Conservation (phyloP, 1,140 invertebrate genomes). For the Camponotus pennsylvanicus region DNA sequence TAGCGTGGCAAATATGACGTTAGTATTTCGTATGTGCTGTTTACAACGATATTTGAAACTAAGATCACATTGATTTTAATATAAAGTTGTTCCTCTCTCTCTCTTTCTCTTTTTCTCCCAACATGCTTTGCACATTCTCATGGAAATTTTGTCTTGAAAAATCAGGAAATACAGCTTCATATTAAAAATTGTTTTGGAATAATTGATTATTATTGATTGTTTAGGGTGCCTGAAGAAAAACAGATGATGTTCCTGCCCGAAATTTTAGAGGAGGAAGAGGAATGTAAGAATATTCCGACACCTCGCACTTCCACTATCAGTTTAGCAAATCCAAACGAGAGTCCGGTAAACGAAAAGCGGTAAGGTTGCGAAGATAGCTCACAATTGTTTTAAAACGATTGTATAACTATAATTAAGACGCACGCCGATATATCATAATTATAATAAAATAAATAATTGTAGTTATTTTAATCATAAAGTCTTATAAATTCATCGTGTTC, state of each 20-base stretch:
- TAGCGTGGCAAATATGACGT: slow-evolving; percentile 89
- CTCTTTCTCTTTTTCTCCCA: too few relatives aligned
- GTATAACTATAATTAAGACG: too few relatives aligned
- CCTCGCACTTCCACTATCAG: slow-evolving; percentile 79
- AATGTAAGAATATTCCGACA: slow-evolving; percentile 69
- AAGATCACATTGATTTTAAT: neutral
- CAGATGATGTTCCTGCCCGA: slow-evolving; percentile 88
- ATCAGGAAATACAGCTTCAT: too few relatives aligned
- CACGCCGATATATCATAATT: too few relatives aligned
- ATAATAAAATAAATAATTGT: neutral
- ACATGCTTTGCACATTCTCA: too few relatives aligned
- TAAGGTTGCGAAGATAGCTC: slow-evolving; percentile 67
- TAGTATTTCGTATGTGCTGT: slow-evolving; percentile 74
- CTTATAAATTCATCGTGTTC: neutral
- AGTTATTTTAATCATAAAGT: neutral
- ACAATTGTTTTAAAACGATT: neutral
- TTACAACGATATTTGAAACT: neutral
- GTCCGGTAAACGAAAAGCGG: slow-evolving; percentile 78
- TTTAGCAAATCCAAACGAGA: slow-evolving; percentile 77
- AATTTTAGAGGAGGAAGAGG: slow-evolving; percentile 88
- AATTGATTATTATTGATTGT: neutral
- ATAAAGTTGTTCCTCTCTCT: neutral
- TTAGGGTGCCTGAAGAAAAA: slow-evolving; percentile 88
- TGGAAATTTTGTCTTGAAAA: too few relatives aligned
- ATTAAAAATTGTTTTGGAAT: too few relatives aligned